Percentiles rank a stretch among this genome's conserved stretches.
Evolutionary conservation across 2,888 invertebrate genomes (phyloP).

Genomic region (Gastrophysa polygoni): DNA sequence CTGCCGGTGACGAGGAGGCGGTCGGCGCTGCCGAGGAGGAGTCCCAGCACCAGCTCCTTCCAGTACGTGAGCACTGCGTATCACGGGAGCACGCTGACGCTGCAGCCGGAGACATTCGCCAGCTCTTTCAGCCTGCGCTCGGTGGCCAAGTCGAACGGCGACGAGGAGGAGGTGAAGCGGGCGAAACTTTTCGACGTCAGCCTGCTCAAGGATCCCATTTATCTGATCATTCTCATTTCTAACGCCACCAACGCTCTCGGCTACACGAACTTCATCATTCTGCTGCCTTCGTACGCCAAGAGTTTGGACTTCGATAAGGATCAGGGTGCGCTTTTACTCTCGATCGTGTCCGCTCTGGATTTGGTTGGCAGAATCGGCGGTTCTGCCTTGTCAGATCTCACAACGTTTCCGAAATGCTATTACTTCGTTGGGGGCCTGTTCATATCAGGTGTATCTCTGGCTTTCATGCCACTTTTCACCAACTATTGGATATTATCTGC

Average conservation of each 20-base stretch:
- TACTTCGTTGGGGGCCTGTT: constrained; percentile 82
- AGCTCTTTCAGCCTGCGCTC: constrained; percentile 79
- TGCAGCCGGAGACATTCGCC: constrained; percentile 78
- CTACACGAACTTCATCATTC: constrained; percentile 84
- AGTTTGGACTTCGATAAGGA: constrained; percentile 74
- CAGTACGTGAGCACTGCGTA: constrained; percentile 86
- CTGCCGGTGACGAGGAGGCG: constrained; percentile 41
- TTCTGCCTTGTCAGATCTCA: constrained; percentile 80
- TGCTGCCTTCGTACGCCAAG: constrained; percentile 78
- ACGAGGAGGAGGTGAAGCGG: constrained; percentile 52
- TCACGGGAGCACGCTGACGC: constrained; percentile 81
- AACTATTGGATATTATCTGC: constrained; percentile 69
- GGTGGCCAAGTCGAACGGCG: constrained; percentile 61
- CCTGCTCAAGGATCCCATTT: constrained; percentile 77
- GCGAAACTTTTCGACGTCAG: constrained; percentile 77
- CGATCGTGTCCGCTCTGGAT: constrained; percentile 81
- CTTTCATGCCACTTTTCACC: constrained; percentile 71
- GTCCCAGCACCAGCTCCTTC: constrained; percentile 81
- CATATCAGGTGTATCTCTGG: constrained; percentile 76
- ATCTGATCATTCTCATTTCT: constrained; percentile 80
- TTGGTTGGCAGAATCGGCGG: constrained; percentile 84
- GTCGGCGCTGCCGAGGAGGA: constrained; percentile 64
- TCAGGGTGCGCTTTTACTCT: constrained; percentile 73
- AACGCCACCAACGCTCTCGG: constrained; percentile 87
- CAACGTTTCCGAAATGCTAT: constrained; percentile 77